Evolutionary conservation across 2,113 vertebrate genomes (phyloP), one percentile per base, ranked within the genome.

Genomic region (Addax nasomaculatus): DNA sequence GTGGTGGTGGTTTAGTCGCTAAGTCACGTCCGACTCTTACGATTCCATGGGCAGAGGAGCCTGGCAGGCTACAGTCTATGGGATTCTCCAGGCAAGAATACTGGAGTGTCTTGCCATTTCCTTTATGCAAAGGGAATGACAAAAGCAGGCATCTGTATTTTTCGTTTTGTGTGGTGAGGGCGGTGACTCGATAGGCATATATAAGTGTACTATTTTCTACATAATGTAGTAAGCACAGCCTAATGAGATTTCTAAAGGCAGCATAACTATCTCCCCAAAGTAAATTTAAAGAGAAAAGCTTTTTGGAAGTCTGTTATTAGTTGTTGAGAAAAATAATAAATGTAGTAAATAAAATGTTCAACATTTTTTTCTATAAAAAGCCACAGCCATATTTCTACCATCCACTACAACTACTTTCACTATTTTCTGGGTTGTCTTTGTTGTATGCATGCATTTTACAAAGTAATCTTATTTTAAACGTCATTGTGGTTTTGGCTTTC

Each of bases 121-220:
- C 95, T 93, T 98, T 93, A 97, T 98, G 98, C 98, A 97, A 92
- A 98, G 98, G 89, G 43, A 88, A 89, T 98, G 93, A 97, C 93
- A 84, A 85, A 95, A 90, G 25, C 64, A 96, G 81, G 93, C 94
- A 85, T 93, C 95, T 95, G 21, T 96, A 89, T 96, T 88, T 98
- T 97, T 95, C 88, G 80, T 96, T 95, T 78, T 83, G 85, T 73
- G 36, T 88, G 39, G n/a, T 73, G 14, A 25, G 70, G 78, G 33
- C 62, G 49, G 55, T 98, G 73, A n/a, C 2, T 97, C 85, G 93
- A 93, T 88, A 98, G 97, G 96, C 62, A 86, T 86, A 90, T 95
- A 89, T 94, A 95, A 98, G 95, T 88, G 60, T 1, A 7, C 84
- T 93, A 51, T 98, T 90, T 98, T 97, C 91, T 84, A 89, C 84